Evolutionary conservation across 2,113 vertebrate genomes (phyloP), one percentile per base, ranked within the genome.

Genomic region (Puntigrus tetrazona): DNA sequence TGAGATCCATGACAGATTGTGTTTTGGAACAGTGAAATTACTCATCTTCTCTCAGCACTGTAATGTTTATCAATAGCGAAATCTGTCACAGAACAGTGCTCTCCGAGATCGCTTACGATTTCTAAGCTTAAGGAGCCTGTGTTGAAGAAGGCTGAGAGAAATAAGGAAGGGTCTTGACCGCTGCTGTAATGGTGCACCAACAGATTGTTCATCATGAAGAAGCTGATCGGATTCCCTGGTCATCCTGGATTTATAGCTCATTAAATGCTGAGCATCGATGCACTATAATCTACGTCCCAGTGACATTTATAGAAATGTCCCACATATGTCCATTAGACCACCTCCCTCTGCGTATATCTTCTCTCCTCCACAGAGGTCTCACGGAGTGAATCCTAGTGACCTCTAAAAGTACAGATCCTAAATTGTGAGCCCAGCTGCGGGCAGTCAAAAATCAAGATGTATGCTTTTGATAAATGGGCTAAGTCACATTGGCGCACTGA

Each of bases 21-120:
- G 36, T 82, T 87, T 82, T 69, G 84, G 67, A 81, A 55, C 52
- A 78, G 55, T 67, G 65, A 78, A 70, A 41, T 76, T 29, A 43
- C 70, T 78, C 81, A 38, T 67, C 82, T 80, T 63, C 22, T 86
- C 67, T 31, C 20, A 36, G 81, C 45, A 43, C 69, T 29, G 50
- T 67, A 65, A 69, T 77, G 59, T 78, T 84, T 78, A 84, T 84
- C 74, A 84, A 52, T 67, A 67, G 9, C 36, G 20, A 82, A 67
- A 47, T 36, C 31, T 79, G 80, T 78, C 31, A 65, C 41, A 78
- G 79, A 41, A 50, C 20, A 55, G n/a, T 11, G 16, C 25, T 81
- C 55, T 78, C 50, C 3, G 38, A 59, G 76, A 83, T 78, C 75
- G 80, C 52, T 86, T 82, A 82, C 50, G 81, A 29, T 72, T 78